A percentile compares a stretch with the other conserved stretches of the same genome.
Evolutionary conservation across 2,797 vertebrate genomes (phyloP).

Genomic region (Lateolabrax maculatus): DNA sequence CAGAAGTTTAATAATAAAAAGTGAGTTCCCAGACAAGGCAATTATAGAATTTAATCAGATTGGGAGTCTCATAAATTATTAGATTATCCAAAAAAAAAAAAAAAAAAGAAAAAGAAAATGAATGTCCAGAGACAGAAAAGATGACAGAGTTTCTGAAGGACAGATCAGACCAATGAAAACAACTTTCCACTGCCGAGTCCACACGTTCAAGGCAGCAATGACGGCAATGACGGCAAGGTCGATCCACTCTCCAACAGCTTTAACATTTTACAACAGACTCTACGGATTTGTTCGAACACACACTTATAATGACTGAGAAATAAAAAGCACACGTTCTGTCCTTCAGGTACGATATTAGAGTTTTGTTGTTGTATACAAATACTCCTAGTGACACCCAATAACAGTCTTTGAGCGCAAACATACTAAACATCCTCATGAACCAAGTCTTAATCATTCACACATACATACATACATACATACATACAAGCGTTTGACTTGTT

Average conservation of each 20-base stretch:
- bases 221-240: constrained; percentile 40
- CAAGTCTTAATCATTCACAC: constrained; percentile 51
- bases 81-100: constrained; percentile 66
- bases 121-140: constrained; percentile 60
- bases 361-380: constrained; percentile 59
- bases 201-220: constrained; percentile 65
- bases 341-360: constrained; percentile 50
- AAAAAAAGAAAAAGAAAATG: constrained; percentile 48
- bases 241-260: constrained; percentile 36
- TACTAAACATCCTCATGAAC: constrained; percentile 39
- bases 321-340: constrained; percentile 61
- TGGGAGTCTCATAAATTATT: constrained; percentile 86
- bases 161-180: constrained; percentile 49
- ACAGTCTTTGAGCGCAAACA: constrained; percentile 69
- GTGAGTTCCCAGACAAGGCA: constrained; percentile 86
- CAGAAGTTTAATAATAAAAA: constrained; percentile 84
- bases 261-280: constrained; percentile 31
- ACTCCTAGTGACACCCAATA: constrained; percentile 59
- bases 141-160: constrained; percentile 49
- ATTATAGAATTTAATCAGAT: constrained; percentile 83
- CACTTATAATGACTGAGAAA: constrained; percentile 62
- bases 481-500: constrained; percentile 55
- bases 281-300: constrained; percentile 75
- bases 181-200: constrained; percentile 45
- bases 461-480: constrained; percentile 41